A percentile compares a stretch with the other conserved stretches of the same genome.
These are phyloP conservation scores for Brachyhypopomus gauderio DNA, from an alignment of 2,113 vertebrate species.

Conservation along the genomic window DNA sequence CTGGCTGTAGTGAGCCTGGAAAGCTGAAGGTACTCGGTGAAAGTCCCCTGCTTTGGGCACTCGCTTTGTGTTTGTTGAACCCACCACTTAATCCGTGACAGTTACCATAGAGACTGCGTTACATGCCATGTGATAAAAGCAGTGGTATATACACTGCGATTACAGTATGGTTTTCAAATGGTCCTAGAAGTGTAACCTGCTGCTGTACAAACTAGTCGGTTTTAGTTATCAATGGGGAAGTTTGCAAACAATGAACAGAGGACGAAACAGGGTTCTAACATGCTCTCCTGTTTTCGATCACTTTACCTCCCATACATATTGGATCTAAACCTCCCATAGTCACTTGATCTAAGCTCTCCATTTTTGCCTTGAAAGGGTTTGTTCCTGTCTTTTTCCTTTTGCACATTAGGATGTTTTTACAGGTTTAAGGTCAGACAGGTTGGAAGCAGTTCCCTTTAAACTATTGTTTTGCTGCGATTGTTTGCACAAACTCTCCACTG, in stretches of 20 bases:
- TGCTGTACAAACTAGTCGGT: neutral
- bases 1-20: neutral
- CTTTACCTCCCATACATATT: neutral
- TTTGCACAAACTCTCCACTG: constrained; percentile 32
- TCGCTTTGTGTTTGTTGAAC: constrained; percentile 26
- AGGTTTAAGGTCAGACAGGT: neutral
- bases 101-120: constrained; percentile 30
- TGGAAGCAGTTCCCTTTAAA: constrained; percentile 19
- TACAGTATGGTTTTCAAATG: neutral
- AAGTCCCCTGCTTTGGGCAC: neutral
- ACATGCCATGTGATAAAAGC: neutral
- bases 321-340: neutral
- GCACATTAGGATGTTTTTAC: constrained; percentile 41
- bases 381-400: constrained; percentile 1
- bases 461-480: constrained; percentile 48
- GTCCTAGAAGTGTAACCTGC: neutral
- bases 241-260: constrained; percentile 4
- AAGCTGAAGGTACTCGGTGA: neutral
- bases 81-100: constrained; percentile 28
- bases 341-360: constrained; percentile 12
- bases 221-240: neutral
- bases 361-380: neutral
- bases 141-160: neutral
- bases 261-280: neutral
- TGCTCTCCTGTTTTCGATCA: constrained; percentile 9